Evolutionary conservation across 2,888 invertebrate genomes (phyloP), one percentile per base, ranked within the genome.

Genomic region (Phaonia tiefii): DNA sequence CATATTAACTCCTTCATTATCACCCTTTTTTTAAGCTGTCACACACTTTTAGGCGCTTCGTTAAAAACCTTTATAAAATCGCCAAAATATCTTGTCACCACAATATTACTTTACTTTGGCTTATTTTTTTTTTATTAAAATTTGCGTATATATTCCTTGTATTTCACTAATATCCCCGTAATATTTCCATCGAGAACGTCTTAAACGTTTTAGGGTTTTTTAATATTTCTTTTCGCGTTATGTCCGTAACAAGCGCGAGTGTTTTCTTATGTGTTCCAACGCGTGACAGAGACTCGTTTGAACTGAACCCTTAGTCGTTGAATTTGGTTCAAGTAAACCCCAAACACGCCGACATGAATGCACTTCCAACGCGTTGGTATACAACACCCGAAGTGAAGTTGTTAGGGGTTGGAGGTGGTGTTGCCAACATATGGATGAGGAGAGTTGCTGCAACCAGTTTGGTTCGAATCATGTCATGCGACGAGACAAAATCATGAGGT

Each of bases 401-500:
- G 31, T n/a, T n/a, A n/a, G 31, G 4, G 31, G 8, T 5, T 31
- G 31, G 31, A 46, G 44, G 0, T 51, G 37, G 31, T 75, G 20
- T 66, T 56, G 42, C 65, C 39, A 17, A 31, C 60, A 72, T 67
- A n/a, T 78, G 75, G 72, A 75, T 44, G 72, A n/a, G n/a, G n/a
- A n/a, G n/a, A n/a, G n/a, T n/a, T n/a, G n/a, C n/a, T 80, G 20
- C 73, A 54, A 49, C 3, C 46, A 56, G 44, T 37, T 63, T 63
- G 37, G 70, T 81, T 37, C 77, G 81, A 77, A 81, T 75, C 81
- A 81, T 81, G 78, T 69, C 81, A 81, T 69, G 46, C 78, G 15
- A 31, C 22, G 39, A 10, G 10, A 60, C n/a, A 58, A 31, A 31
- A 8, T 5, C 15, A 46, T 20, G 22, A 54, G 25, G 13, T 5